Percentiles rank a stretch among this genome's conserved stretches.
These are phyloP conservation scores for Arvicanthis niloticus DNA, from an alignment of 2,113 vertebrate species.

Conservation along the genomic window DNA sequence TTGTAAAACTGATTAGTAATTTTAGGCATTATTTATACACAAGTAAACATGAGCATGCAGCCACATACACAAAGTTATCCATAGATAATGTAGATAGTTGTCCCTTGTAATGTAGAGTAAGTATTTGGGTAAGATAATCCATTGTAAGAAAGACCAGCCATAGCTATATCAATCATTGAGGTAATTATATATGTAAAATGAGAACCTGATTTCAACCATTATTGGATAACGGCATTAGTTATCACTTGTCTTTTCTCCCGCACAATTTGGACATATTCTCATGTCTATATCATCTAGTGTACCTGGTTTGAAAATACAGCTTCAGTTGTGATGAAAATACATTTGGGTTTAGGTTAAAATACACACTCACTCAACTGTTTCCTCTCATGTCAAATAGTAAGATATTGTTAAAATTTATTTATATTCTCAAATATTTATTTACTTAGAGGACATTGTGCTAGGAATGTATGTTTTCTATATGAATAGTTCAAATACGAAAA, in stretches of 20 bases:
- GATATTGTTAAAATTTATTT: neutral
- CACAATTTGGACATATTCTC: neutral
- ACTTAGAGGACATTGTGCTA: neutral
- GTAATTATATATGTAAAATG: neutral
- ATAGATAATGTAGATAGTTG: no score
- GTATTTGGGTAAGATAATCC: slow-evolving; percentile 15
- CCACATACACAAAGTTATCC: neutral
- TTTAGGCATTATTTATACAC: neutral
- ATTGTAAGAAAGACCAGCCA: neutral
- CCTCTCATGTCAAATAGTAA: slow-evolving; percentile 19
- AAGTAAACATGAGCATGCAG: no score
- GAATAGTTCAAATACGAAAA: slow-evolving; percentile 29
- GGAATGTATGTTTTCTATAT: neutral
- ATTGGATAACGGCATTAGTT: neutral
- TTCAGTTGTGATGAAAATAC: neutral
- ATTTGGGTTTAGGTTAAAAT: neutral
- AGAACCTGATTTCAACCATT: neutral
- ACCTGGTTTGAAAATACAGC: neutral
- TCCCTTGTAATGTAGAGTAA: neutral
- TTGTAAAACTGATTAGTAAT: neutral
- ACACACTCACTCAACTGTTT: neutral
- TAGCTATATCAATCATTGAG: neutral
- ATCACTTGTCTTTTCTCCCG: neutral
- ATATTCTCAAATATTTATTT: neutral
- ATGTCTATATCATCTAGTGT: neutral